phyloP scores from a whole-genome alignment of 2,888 invertebrate genomes.

The Prosopocoilus inquinatus region DNA sequence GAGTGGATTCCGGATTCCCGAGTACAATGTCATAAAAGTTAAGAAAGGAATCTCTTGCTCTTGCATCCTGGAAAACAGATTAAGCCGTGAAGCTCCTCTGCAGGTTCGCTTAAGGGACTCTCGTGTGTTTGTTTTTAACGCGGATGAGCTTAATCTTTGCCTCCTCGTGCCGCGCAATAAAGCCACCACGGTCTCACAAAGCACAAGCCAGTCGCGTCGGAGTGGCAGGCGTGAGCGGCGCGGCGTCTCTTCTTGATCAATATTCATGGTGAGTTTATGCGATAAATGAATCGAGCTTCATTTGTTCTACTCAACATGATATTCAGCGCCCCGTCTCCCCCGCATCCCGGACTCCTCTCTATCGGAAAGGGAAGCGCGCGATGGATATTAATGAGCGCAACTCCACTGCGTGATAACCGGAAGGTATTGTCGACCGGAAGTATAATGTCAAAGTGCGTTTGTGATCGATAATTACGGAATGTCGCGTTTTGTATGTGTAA shows the following conservation, averaged over 20 bases:
- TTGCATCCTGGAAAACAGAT: too few relatives aligned
- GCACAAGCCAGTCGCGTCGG: too few relatives aligned
- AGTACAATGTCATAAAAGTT: too few relatives aligned
- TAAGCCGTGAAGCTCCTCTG: too few relatives aligned
- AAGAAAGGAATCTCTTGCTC: too few relatives aligned
- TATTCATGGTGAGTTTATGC: conserved; percentile 33
- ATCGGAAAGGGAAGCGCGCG: not conserved
- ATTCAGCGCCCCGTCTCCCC: conserved; percentile 8
- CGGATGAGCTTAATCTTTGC: too few relatives aligned
- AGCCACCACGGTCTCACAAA: conserved; percentile 15
- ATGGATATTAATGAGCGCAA: conserved; percentile 3
- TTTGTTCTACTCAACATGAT: conserved; percentile 31
- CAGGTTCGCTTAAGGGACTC: too few relatives aligned
- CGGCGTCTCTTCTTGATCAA: conserved; percentile 32
- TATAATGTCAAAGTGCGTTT: not conserved
- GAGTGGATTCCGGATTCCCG: too few relatives aligned
- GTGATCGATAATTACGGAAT: too few relatives aligned
- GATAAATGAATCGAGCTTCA: conserved; percentile 34
- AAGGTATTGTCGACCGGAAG: conserved; percentile 2
- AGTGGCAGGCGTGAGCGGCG: conserved; percentile 8
- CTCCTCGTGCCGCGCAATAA: conserved; percentile 3
- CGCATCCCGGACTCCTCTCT: not conserved
- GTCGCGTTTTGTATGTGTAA: too few relatives aligned
- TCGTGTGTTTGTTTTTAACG: too few relatives aligned
- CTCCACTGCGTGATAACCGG: conserved; percentile 2